Percentiles rank a stretch among this genome's conserved stretches.
These are phyloP conservation scores for Passerina amoena DNA, from an alignment of 2,113 vertebrate genomes.

Conservation along the genomic window DNA sequence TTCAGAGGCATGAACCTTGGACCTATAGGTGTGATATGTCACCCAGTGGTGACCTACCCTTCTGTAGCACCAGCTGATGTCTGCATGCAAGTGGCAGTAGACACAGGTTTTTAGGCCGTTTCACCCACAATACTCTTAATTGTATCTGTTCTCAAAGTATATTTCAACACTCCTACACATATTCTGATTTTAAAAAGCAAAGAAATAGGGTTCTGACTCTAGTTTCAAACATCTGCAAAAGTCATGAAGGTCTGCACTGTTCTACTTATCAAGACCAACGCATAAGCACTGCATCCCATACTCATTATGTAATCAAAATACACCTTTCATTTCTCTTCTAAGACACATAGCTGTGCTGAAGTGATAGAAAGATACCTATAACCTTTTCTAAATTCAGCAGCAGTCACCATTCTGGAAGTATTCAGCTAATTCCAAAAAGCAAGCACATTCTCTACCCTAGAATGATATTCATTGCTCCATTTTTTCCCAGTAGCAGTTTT, in stretches of 20 bases:
- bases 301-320: neutral
- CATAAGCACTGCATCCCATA: neutral
- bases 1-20: neutral
- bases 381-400: neutral
- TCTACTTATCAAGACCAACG: neutral
- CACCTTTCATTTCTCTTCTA: neutral
- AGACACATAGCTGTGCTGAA: neutral
- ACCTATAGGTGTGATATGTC: accelerated
- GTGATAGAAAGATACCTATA: neutral
- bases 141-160: neutral
- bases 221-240: neutral
- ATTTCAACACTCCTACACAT: neutral
- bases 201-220: neutral
- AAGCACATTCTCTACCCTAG: neutral
- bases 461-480: neutral
- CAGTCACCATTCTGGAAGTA: neutral
- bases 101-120: neutral
- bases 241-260: neutral
- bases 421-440: neutral
- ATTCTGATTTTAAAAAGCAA: neutral
- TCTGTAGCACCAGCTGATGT: neutral
- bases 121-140: neutral
- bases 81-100: neutral
- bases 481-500: neutral
- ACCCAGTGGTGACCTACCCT: neutral